A percentile compares a stretch with the other conserved stretches of the same genome.
Conservation (phyloP, 2,888 invertebrate genomes). For the Drosophila stalkeri region DNA sequence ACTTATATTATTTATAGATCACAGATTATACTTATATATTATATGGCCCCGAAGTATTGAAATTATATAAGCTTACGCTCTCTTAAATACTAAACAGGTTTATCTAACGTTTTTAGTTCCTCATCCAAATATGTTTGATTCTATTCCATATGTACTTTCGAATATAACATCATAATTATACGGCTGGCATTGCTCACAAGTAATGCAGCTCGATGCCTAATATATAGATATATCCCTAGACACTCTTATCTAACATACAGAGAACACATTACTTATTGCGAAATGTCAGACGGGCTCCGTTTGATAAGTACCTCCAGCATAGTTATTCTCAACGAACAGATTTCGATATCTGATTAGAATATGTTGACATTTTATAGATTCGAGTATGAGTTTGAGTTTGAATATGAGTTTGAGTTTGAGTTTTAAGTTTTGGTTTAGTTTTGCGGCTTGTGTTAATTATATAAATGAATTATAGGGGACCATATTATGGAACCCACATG, state of each 20-base stretch:
- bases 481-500: conserved; percentile 39
- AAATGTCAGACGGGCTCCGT: background rate
- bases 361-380: background rate
- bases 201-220: background rate
- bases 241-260: too few species aligned
- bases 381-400: background rate
- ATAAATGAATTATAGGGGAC: conserved; percentile 49
- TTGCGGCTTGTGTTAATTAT: conserved; percentile 23
- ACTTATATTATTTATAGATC: too few species aligned
- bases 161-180: too few species aligned
- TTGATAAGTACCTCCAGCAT: background rate
- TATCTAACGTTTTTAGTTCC: too few species aligned
- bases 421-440: background rate
- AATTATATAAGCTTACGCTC: too few species aligned
- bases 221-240: background rate
- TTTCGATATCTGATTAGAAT: conserved; percentile 12
- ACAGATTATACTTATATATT: too few species aligned
- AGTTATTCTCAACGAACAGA: background rate
- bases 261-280: background rate
- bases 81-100: too few species aligned
- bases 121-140: too few species aligned
- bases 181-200: too few species aligned
- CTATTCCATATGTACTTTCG: too few species aligned
- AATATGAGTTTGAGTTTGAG: background rate
- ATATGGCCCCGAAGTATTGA: too few species aligned